Evolutionary conservation across 1,140 invertebrate genomes (phyloP).

Genomic region (Rhyzopertha dominica): DNA sequence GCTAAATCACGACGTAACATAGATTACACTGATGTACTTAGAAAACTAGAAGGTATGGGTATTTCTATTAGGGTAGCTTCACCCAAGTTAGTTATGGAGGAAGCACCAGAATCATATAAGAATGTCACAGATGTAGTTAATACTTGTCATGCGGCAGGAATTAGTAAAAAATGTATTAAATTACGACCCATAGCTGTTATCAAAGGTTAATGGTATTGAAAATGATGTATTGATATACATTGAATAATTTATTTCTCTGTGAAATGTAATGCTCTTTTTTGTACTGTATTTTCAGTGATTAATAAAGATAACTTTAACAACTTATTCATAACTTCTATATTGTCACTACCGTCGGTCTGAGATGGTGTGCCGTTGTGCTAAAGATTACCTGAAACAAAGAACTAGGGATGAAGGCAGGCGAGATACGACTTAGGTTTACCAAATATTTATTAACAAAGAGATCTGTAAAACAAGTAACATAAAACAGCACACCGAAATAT

Average conservation of each 20-base stretch:
- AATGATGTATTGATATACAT: not conserved
- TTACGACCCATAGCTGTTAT: slow-evolving; percentile 97
- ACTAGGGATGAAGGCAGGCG: too few species aligned
- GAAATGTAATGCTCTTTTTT: not conserved
- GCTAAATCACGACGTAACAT: slow-evolving; percentile 96
- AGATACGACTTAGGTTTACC: too few species aligned
- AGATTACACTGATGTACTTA: slow-evolving; percentile 87
- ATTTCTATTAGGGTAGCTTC: slow-evolving; percentile 98
- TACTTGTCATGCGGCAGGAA: slow-evolving; percentile 96
- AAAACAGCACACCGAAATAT: too few species aligned
- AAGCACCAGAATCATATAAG: slow-evolving; percentile 99
- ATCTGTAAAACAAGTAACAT: too few species aligned
- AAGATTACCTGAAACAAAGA: too few species aligned
- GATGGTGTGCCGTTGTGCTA: too few species aligned
- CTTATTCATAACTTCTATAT: too few species aligned
- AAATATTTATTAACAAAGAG: too few species aligned
- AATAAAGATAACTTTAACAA: not conserved
- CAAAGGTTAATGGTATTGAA: slow-evolving; percentile 70
- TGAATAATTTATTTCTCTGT: not conserved
- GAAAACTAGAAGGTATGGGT: slow-evolving; percentile 82
- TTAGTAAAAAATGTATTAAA: slow-evolving; percentile 97
- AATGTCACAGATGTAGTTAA: slow-evolving; percentile 99
- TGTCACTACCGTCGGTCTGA: too few species aligned
- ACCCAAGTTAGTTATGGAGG: slow-evolving; percentile 99
- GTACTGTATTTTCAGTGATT: not conserved